Conservation (phyloP, 2,113 vertebrate species). For the Chinchilla lanigera region DNA sequence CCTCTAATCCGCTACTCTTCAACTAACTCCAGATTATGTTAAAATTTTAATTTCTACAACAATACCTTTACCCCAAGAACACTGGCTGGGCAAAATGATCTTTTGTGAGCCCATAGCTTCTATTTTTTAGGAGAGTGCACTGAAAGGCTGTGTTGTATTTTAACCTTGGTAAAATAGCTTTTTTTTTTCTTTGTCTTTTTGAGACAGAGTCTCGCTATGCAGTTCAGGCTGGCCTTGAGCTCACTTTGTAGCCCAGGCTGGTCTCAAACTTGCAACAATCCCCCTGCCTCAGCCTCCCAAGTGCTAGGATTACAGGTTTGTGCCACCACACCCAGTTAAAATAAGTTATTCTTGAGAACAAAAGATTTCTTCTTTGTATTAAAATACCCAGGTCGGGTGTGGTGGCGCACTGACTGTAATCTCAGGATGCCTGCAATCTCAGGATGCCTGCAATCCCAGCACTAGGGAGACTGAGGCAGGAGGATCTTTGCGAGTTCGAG, state of each 20-base stretch:
- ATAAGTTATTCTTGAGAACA: conserved; percentile 28
- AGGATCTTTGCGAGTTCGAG: too few relatives aligned
- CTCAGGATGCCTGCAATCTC: too few relatives aligned
- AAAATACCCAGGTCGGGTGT: neutral
- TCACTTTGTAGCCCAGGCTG: too few relatives aligned
- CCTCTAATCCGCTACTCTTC: neutral
- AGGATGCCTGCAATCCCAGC: too few relatives aligned
- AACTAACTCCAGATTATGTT: neutral
- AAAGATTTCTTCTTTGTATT: conserved; percentile 19
- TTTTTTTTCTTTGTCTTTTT: too few relatives aligned
- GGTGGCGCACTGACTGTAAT: too few relatives aligned
- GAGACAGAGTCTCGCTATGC: too few relatives aligned
- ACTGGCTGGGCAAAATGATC: neutral
- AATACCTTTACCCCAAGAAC: conserved; percentile 8
- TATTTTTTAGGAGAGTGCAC: neutral
- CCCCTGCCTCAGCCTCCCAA: too few relatives aligned
- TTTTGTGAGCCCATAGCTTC: neutral
- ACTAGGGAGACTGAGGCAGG: too few relatives aligned
- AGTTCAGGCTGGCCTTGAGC: too few relatives aligned
- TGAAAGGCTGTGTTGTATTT: neutral
- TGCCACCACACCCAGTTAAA: neutral
- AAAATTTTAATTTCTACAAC: conserved; percentile 48
- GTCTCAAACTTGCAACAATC: too few relatives aligned
- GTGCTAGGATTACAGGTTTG: too few relatives aligned
- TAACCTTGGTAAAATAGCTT: neutral